These are phyloP conservation scores for Megaceryle torquata DNA, from an alignment of 2,113 vertebrate genomes.

Conservation along the genomic window DNA sequence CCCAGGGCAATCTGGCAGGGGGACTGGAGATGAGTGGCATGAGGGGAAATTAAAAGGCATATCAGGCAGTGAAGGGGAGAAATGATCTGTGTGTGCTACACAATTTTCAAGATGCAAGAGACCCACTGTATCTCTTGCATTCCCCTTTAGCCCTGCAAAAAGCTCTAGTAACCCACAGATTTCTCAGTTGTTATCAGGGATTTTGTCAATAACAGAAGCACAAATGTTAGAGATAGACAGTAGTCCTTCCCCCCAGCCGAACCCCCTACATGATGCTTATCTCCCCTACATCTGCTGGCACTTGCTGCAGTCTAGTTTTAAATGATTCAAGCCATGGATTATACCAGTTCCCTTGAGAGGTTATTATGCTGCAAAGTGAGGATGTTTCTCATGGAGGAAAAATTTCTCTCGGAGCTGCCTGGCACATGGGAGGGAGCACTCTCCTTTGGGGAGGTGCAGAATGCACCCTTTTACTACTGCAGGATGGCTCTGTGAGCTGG, in stretches of 20 bases:
- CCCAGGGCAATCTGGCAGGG: not conserved
- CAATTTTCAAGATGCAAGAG: not conserved
- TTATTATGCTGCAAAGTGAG: not conserved
- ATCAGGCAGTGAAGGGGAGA: not conserved
- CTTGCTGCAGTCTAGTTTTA: not conserved
- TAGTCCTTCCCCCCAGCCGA: not conserved
- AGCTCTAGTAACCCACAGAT: not conserved
- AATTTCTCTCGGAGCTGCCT: not conserved
- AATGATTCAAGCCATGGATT: not conserved
- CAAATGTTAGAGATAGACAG: not conserved
- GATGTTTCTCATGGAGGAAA: not conserved
- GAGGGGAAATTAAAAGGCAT: not conserved
- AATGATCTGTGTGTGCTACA: not conserved
- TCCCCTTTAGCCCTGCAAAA: not conserved
- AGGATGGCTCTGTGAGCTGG: fast-evolving
- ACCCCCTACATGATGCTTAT: not conserved
- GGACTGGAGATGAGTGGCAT: not conserved
- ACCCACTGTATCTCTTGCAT: not conserved
- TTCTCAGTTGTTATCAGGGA: not conserved
- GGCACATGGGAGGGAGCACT: not conserved
- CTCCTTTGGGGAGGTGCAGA: not conserved
- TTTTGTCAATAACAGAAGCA: not conserved
- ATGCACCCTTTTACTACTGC: not conserved
- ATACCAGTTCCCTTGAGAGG: not conserved
- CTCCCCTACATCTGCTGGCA: not conserved